phyloP scores from a whole-genome alignment of 2,888 invertebrate genomes.

The Tipula unca region DNA sequence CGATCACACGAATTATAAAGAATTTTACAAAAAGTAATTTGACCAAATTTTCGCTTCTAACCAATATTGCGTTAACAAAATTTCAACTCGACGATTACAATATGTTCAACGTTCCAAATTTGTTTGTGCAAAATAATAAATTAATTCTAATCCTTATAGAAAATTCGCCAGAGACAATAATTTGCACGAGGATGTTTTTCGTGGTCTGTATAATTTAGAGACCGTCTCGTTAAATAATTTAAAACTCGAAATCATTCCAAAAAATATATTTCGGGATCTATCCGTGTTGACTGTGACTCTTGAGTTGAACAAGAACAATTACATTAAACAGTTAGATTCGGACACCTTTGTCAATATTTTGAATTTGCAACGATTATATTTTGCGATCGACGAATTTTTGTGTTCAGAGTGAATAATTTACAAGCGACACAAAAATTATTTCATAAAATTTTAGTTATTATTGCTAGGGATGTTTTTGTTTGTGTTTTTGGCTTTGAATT shows the following conservation, averaged over 20 bases:
- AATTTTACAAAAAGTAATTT: not conserved
- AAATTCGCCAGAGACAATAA: not conserved
- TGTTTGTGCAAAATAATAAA: not conserved
- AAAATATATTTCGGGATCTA: not conserved
- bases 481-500: not conserved
- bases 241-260: not conserved
- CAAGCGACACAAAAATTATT: too few species aligned
- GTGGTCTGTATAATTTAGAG: not conserved
- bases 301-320: not conserved
- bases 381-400: not conserved
- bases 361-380: not conserved
- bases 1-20: not conserved
- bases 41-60: not conserved
- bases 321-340: not conserved
- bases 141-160: not conserved
- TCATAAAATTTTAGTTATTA: too few species aligned
- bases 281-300: not conserved
- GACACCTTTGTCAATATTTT: not conserved
- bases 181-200: not conserved
- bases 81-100: not conserved
- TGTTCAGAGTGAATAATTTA: not conserved
- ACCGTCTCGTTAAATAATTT: not conserved
- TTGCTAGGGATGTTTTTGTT: not conserved
- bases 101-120: not conserved
- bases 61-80: not conserved